Evolutionary conservation across 2,113 vertebrate genomes (phyloP), one percentile per base, ranked within the genome.

Genomic region (Stictonetta naevosa): DNA sequence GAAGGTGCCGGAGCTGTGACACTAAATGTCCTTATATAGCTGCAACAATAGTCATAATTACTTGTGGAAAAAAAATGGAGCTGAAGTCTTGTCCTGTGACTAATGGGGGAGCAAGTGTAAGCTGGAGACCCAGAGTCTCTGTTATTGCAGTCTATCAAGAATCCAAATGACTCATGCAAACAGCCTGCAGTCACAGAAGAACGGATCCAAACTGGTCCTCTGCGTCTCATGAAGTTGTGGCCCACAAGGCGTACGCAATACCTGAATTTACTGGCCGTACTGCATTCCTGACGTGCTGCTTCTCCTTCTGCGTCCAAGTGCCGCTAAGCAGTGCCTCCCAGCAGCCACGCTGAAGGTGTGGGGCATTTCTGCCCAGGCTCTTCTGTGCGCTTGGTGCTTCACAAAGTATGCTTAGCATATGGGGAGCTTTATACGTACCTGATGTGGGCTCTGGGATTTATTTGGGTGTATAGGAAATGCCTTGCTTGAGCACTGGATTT

Each of bases 281-380:
- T 25, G 52, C 92, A 96, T 96, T 97, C 95, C 88, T 95, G 36
- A 73, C 48, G 8, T 8, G 83, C 85, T 95, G 92, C 77, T 88
- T 86, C 64, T 86, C 56, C 34, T 88, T 63, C 85, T 2, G 3
- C 40, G 73, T 52, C 77, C 69, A 18, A 56, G 52, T 16, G 68
- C 88, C 2, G 8, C 88, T 59, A 72, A 83, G 83, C 79, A 71
- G 72, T 0, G 2, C 34, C 77, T 86, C 55, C 73, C 0, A 0
- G 68, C 59, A 64, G 10, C 1, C 11, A 16, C 8, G 13, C 73
- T 23, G 80, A 74, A 53, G 75, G 44, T 23, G 71, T 2, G 44
- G 15, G 23, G 5, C 0, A 21, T 58, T 72, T 60, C 53, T 91
- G 23, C 38, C n/a, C 19, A 3, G 13, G 48, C 60, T 76, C 62